These are phyloP conservation scores for Salvelinus alpinus DNA, from an alignment of 2,113 vertebrate genomes.

Conservation along the genomic window DNA sequence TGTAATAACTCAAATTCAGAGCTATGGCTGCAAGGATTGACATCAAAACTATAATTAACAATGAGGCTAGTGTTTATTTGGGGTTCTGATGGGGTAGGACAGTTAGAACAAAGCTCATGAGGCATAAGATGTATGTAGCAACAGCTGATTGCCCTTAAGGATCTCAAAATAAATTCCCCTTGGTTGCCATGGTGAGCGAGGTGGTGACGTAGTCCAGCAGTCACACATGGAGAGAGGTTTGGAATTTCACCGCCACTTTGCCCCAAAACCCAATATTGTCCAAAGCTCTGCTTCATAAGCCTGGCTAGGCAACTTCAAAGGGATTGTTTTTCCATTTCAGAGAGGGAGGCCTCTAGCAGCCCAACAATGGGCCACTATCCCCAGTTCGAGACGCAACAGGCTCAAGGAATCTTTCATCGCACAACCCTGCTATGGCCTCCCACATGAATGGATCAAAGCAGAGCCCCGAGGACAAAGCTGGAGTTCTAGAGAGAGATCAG, in stretches of 20 bases:
- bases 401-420: conserved; percentile 10
- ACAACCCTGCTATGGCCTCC: not conserved
- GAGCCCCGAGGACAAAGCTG: conserved; percentile 1
- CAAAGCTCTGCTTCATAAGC: conserved; percentile 36
- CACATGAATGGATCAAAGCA: conserved; percentile 9
- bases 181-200: not conserved
- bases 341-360: conserved; percentile 14
- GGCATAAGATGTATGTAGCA: too few relatives aligned
- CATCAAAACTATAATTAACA: too few relatives aligned
- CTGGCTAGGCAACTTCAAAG: conserved; percentile 48
- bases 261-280: conserved; percentile 39
- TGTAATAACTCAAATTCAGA: too few relatives aligned
- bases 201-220: conserved; percentile 10
- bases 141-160: not conserved
- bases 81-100: too few relatives aligned
- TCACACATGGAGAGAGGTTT: conserved; percentile 16
- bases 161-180: conserved; percentile 1
- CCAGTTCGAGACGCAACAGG: not conserved
- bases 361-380: conserved; percentile 16
- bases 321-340: conserved; percentile 24
- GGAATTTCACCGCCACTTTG: conserved; percentile 20
- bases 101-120: too few relatives aligned
- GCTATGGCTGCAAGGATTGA: too few relatives aligned
- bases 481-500: not conserved
- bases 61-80: too few relatives aligned